Percentiles rank a stretch among this genome's conserved stretches.
Conservation (phyloP, 1,140 invertebrate genomes). For the Dendrolimus punctatus region DNA sequence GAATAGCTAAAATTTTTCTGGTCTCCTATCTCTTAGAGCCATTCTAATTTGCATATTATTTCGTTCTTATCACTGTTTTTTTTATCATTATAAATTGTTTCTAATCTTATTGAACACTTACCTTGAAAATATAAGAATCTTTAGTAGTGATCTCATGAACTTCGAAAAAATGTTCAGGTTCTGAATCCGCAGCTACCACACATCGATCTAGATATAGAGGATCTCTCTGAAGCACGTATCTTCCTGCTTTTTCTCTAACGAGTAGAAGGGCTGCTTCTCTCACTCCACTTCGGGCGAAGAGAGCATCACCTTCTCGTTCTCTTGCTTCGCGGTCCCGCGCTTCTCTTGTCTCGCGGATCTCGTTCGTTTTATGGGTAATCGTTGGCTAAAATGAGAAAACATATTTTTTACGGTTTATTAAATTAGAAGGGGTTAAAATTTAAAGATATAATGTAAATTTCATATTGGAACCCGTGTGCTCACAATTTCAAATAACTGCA, state of each 20-base stretch:
- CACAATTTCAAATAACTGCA: no score
- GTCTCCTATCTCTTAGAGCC: no score
- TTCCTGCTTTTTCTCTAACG: conserved; percentile 91
- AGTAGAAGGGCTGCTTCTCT: conserved; percentile 90
- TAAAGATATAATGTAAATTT: no score
- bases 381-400: conserved; percentile 45
- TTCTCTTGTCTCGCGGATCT: conserved; percentile 60
- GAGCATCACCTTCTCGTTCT: conserved; percentile 57
- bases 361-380: conserved; percentile 64
- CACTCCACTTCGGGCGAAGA: conserved; percentile 78
- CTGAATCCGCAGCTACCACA: conserved; percentile 90
- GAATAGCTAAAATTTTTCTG: no score
- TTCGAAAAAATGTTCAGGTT: conserved; percentile 95
- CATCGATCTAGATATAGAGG: conserved; percentile 92
- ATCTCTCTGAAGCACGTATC: conserved; percentile 89
- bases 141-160: conserved; percentile 94
- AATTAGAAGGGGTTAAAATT: no score
- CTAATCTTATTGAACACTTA: conserved; percentile 46
- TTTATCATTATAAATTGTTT: not conserved
- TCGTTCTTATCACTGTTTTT: not conserved
- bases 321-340: conserved; percentile 54
- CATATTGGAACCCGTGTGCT: no score
- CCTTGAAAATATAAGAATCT: conserved; percentile 96
- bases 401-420: not conserved
- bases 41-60: no score